Evolutionary conservation across 2,113 vertebrate genomes (phyloP).

Genomic region (Hippoglossus stenolepis): DNA sequence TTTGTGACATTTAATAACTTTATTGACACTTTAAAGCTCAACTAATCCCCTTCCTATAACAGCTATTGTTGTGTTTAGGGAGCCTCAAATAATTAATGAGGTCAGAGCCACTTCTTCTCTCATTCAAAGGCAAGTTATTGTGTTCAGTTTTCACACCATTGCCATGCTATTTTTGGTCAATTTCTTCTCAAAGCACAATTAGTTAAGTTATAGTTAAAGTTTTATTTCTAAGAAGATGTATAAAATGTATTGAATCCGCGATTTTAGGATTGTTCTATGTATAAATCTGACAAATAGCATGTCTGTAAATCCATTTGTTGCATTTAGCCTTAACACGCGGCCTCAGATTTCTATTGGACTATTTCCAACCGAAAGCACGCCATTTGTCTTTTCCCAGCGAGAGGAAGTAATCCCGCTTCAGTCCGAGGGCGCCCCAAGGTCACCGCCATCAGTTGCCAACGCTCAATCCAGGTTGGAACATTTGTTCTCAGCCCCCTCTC

Average conservation of each 20-base stretch:
- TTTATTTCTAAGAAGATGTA: background rate
- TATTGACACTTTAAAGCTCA: background rate
- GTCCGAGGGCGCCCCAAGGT: conserved; percentile 50
- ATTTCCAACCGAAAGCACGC: conserved; percentile 15
- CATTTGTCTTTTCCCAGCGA: conserved; percentile 47
- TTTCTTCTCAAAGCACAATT: too few relatives aligned
- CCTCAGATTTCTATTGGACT: conserved; percentile 25
- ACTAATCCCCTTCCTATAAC: background rate
- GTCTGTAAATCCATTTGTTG: background rate
- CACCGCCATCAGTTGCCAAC: conserved; percentile 36
- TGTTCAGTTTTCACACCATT: background rate
- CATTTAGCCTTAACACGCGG: background rate
- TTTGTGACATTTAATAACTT: background rate
- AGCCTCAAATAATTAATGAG: conserved; percentile 67
- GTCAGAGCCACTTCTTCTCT: conserved; percentile 23
- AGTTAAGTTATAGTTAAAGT: background rate
- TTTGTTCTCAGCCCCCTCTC: conserved; percentile 52
- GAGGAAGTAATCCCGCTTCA: conserved; percentile 54
- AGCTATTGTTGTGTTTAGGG: conserved; percentile 20
- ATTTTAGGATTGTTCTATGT: background rate
- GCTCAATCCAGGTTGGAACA: conserved; percentile 67
- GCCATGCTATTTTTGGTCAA: too few relatives aligned
- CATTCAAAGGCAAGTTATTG: conserved; percentile 11
- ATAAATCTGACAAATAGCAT: background rate
- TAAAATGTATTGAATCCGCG: background rate